Conservation (phyloP, 2,113 vertebrate genomes). For the Progne subis region DNA sequence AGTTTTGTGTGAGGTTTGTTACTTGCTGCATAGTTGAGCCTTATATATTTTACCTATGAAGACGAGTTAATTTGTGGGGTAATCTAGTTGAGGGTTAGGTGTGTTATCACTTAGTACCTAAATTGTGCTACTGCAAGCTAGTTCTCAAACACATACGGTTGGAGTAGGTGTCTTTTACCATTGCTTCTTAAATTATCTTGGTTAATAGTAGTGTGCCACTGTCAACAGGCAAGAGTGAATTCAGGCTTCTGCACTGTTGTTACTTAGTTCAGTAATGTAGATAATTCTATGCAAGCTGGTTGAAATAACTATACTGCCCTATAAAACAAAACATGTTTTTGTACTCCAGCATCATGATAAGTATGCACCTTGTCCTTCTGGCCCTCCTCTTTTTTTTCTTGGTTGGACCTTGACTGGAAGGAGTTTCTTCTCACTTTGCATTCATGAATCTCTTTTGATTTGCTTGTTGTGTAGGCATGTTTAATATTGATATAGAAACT, state of each 20-base stretch:
- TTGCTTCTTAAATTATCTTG: background rate
- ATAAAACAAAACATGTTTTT: background rate
- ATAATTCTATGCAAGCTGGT: background rate
- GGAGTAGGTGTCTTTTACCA: background rate
- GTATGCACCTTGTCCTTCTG: conserved; percentile 1
- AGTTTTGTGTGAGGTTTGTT: background rate
- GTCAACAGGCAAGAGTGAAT: background rate
- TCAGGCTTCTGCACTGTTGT: background rate
- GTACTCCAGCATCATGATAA: background rate
- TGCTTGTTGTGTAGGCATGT: background rate
- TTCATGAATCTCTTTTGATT: conserved; percentile 7
- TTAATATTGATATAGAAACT: background rate
- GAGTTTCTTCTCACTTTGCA: background rate
- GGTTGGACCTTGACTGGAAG: background rate
- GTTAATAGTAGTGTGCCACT: background rate
- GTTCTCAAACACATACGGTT: background rate
- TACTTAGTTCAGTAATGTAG: background rate
- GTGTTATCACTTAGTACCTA: background rate
- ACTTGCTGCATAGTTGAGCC: background rate
- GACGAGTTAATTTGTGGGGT: background rate
- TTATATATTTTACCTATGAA: background rate
- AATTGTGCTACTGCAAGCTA: background rate
- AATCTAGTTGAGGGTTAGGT: background rate
- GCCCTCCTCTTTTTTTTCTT: background rate
- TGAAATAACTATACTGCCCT: background rate